Percentiles rank a stretch among this genome's conserved stretches.
Evolutionary conservation across 2,113 vertebrate genomes (phyloP).

Genomic region (Crotalus viridis): DNA sequence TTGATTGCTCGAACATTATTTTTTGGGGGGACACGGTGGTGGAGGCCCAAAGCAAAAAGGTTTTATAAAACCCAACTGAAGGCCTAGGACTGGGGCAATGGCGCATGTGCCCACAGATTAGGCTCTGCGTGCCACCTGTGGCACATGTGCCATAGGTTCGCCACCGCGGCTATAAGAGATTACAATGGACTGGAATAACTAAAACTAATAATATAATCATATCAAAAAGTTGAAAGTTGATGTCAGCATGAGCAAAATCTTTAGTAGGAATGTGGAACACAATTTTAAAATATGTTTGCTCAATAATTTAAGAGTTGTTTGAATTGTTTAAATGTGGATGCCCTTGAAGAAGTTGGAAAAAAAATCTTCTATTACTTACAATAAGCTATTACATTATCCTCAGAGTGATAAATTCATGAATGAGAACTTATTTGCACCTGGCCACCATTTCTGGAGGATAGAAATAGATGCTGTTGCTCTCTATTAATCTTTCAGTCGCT

Average conservation of each 20-base stretch:
- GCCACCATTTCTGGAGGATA: not conserved
- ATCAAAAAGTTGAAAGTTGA: not conserved
- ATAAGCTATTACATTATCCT: not conserved
- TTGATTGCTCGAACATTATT: too few species aligned
- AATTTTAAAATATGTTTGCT: not conserved
- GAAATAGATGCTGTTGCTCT: not conserved
- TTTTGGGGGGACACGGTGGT: too few species aligned
- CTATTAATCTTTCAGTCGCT: not conserved
- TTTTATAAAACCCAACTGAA: too few species aligned
- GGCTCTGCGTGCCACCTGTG: too few species aligned
- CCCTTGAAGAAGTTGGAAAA: not conserved
- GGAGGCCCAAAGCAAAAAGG: too few species aligned
- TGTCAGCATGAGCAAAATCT: not conserved
- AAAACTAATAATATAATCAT: not conserved
- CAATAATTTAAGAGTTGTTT: not conserved
- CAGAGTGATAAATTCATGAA: accelerated
- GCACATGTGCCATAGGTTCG: too few species aligned
- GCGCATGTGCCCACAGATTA: too few species aligned
- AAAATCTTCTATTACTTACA: not conserved
- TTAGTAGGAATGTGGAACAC: not conserved
- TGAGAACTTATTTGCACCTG: not conserved
- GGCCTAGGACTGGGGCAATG: too few species aligned
- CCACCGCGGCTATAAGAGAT: accelerated
- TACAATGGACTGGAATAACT: not conserved
- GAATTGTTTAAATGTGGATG: not conserved